Evolutionary conservation across 2,797 vertebrate genomes (phyloP), one percentile per base, ranked within the genome.

Genomic region (Esox masquinongy): DNA sequence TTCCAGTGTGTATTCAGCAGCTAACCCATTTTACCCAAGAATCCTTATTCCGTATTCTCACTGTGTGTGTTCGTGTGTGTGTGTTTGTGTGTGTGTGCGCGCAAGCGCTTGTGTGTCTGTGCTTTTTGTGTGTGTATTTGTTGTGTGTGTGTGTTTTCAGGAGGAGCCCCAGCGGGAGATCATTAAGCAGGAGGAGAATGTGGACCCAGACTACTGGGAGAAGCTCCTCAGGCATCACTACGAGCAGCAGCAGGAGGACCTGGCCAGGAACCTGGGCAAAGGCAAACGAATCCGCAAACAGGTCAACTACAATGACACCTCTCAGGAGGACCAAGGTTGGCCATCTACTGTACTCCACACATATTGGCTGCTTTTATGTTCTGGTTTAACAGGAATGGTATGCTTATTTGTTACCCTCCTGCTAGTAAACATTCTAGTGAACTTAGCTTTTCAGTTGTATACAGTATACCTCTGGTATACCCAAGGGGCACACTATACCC

Each of bases 151-250:
- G 68, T 0, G 14, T 24, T 68, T 74, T 70, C 89, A 99, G 97
- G 98, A 99, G 90, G 98, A 99, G 87, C 96, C 98, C 29, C 97
- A 99, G 87, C 93, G 98, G 0, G 98, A 99, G 92, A 97, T 99
- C 89, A 99, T 99, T 89, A 99, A 99, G 87, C 98, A 99, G 90
- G 98, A 99, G 91, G 98, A 99, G 92, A 99, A 99, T 0, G 97
- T 99, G 84, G 98, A 99, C 88, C 98, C 98, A 0, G 98, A 99
- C 88, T 99, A 99, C 87, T 99, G 98, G 98, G 98, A 99, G 88
- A 99, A 99, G 86, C 95, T 99, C 73, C 93, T 99, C 3, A 91
- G 97, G 3, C 98, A 99, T 87, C 98, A 99, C 84, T 99, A 99
- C 0, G 98, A 99, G 88, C 98, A 99, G 91, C 98, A 99, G 90